Evolutionary conservation across 2,113 vertebrate species (phyloP), one percentile per base, ranked within the genome.

Genomic region (Neofelis nebulosa): DNA sequence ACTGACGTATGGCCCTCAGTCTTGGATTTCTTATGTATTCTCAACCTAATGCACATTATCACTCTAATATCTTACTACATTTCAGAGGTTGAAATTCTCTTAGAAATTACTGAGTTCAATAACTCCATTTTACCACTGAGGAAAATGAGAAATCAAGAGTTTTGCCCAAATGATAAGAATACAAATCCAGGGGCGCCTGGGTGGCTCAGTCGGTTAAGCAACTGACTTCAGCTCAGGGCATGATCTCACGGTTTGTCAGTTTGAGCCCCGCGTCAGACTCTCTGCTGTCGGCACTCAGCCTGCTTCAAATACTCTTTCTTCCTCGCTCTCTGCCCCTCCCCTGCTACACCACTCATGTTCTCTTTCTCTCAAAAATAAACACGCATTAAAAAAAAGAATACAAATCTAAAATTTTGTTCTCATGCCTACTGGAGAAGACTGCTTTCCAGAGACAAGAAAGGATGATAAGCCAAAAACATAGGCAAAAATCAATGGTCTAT

Each of bases 131-230:
- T 41, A 29, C 33, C 45, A 14, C 21, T 69, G 19, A 74, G 29
- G 3, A 91, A 82, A 33, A 31, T 78, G 33, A 45, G 57, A 96
- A 92, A 15, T 31, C 5, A 79, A 78, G 78, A 76, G 36, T 89
- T 79, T 93, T 83, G 8, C 50, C 7, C 41, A 93, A 87, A 57
- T 82, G n/a, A 57, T 57, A 71, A 82, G 29, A 82, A 76, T 82
- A 29, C 65, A 90, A n/a, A 86, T 36, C 29, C 48, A 71, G 15
- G 7, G 57, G 57, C 21, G 9, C 57, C 55, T 57, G 55, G 19
- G 19, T 57, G 55, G 6, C 57, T 61, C 21, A 21, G 23, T 23
- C 9, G 21, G 23, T 61, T 61, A 61, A 61, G 21, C 57, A 23
- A 23, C 19, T 3, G 21, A 61, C 57, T 61, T 61, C 8, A 7